phyloP scores from a whole-genome alignment of 2,113 vertebrate species.

The Melanotaenia duboulayi region DNA sequence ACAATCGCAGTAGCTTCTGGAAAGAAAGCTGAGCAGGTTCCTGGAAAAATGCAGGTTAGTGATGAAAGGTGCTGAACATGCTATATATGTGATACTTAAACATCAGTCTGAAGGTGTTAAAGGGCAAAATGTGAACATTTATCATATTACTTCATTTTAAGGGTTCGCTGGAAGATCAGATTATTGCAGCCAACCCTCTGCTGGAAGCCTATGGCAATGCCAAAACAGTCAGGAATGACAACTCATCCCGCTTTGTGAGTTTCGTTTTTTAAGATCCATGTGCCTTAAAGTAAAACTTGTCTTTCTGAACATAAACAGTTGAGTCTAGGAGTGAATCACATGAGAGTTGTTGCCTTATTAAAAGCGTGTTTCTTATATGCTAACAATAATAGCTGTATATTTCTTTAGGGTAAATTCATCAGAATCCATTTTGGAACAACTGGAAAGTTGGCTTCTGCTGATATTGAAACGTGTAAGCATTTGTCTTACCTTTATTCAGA shows the following conservation, averaged over 20 bases:
- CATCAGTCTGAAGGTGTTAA: background rate
- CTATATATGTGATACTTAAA: too few relatives aligned
- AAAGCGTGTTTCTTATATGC: background rate
- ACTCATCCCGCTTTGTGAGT: constrained; percentile 89
- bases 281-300: background rate
- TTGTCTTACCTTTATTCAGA: too few relatives aligned
- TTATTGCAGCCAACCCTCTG: constrained; percentile 84
- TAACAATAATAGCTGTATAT: background rate
- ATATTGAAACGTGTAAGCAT: constrained; percentile 75
- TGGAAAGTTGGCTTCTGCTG: constrained; percentile 71
- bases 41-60: constrained; percentile 86
- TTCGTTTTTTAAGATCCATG: background rate
- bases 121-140: background rate
- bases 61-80: background rate
- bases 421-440: constrained; percentile 69
- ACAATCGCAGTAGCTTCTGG: constrained; percentile 91
- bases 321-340: too few relatives aligned
- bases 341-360: too few relatives aligned
- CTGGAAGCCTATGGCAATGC: constrained; percentile 90
- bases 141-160: constrained; percentile 47
- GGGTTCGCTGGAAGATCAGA: constrained; percentile 90
- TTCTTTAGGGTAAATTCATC: constrained; percentile 73
- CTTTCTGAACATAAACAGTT: too few relatives aligned
- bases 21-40: constrained; percentile 53
- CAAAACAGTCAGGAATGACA: constrained; percentile 91